Evolutionary conservation across 2,113 vertebrate species (phyloP), one percentile per base, ranked within the genome.

Genomic region (Lampris incognitus): DNA sequence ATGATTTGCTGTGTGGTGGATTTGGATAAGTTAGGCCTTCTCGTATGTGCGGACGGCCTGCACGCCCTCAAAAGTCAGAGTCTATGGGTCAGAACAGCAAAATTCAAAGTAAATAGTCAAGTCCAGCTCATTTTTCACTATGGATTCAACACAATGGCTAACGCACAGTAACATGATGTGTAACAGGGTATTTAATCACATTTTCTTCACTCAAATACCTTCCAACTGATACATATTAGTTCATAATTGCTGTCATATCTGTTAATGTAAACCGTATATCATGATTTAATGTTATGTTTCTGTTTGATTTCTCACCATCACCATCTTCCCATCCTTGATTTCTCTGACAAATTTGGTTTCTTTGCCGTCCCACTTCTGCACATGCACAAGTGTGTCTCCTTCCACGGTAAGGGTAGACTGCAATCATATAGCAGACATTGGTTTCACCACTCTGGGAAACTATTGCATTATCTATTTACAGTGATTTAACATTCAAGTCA

Each of bases 331-430:
- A 67, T 98, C 96, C 83, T 97, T 97, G 80, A 99, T 95, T 95
- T 99, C 98, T 91, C 98, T 91, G 72, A 97, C 93, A 88, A 97
- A 97, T 73, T 86, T 97, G 57, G 96, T 98, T 89, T 99, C 96
- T 85, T 99, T 99, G 82, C 94, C 96, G 0, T 98, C 96, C 98
- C 98, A 99, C 87, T 94, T 98, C 93, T 99, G 98, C 72, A 96
- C 89, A 0, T 99, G 98, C 66, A 99, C 88, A 10, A 99, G 89
- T 69, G 96, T 98, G 76, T 94, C 94, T 86, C 96, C 97, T 3
- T 98, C 96, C 94, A 99, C 78, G 66, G 89, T 94, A 72, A 99
- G 93, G 61, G 95, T 94, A n/a, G 97, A 96, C 98, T 99, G 88
- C 0, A 79, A 71, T 58, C 9, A 86, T 6, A 79, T 24, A 39